Base-by-base conservation (phyloP, 37 sponge, comb jelly and placozoan genomes). In the Theonella swinhoei region DNA sequence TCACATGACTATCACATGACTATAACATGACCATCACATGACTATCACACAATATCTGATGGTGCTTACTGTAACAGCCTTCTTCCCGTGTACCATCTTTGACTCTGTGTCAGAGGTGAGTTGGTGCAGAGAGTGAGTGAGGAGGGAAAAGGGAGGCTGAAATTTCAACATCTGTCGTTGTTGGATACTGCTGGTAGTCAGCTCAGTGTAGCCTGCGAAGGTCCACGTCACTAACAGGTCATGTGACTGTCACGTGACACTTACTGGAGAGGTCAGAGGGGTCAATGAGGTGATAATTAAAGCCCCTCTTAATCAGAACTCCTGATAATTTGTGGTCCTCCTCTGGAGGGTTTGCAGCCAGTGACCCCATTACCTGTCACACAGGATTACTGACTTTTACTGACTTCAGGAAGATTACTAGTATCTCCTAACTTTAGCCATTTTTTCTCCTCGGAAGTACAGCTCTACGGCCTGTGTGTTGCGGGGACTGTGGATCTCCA, bases 361-460 rank as follows among this genome's bases (percentile, higher is more conserved):
- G 77, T 28, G 78, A 70, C 0, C 99, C 99, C 86, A 98, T 89
- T 72, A 98, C 94, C 91, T 47, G 54, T 17, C 11, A 47, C 54
- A 90, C n/a, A 22, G 22, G n/a, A 79, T n/a, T 33, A 25, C 26
- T n/a, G 36, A 59, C 7, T 36, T 62, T 34, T 76, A 30, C 26
- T 32, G 36, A 25, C 54, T 47, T 14, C 7, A 17, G 54, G 14
- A 47, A 14, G 54, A 47, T 47, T 47, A 14, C 11, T 47, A 47
- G 54, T 17, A 47, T 47, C 7, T 14, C 7, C 54, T 14, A 47
- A 38, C 54, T 14, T 97, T 98, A 25, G 97, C 99, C 93, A 94
- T 94, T 71, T 98, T 98, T 78, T 98, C 99, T 31, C 99, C 99
- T 42, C 95, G 81, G 77, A 96, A 98, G 89, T 94, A 91, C 40